Conservation (phyloP, 2,797 vertebrate genomes). For the Apogon talboti region DNA sequence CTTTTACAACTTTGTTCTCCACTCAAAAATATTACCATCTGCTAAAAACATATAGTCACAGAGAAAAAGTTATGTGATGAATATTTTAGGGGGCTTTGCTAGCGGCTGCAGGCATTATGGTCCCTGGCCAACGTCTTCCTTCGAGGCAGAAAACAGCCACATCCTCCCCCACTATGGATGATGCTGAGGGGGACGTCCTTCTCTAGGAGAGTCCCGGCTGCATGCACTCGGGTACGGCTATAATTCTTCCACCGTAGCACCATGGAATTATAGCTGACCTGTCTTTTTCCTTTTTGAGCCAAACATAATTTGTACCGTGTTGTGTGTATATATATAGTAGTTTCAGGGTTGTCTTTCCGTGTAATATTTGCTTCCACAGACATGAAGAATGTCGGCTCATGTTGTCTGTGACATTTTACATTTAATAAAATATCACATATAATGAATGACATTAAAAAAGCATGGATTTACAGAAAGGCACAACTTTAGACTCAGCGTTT, state of each 20-base stretch:
- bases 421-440: not conserved
- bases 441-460: not conserved
- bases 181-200: conserved; percentile 58
- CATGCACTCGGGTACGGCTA: conserved; percentile 37
- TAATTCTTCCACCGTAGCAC: conserved; percentile 41
- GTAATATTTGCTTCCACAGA: not conserved
- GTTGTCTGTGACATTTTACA: not conserved
- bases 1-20: conserved; percentile 84
- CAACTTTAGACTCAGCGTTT: not conserved
- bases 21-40: conserved; percentile 80
- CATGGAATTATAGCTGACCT: conserved; percentile 48
- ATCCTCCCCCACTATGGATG: conserved; percentile 62
- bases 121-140: conserved; percentile 74
- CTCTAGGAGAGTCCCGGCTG: conserved; percentile 60
- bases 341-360: conserved; percentile 15
- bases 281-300: conserved; percentile 28
- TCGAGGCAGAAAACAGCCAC: conserved; percentile 66
- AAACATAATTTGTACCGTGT: conserved; percentile 16
- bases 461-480: not conserved
- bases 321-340: conserved; percentile 1
- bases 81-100: conserved; percentile 77
- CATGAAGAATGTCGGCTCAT: not conserved
- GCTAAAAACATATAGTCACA: conserved; percentile 81
- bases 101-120: conserved; percentile 72
- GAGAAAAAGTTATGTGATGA: conserved; percentile 80